Conservation (phyloP, 2,888 invertebrate genomes). For the Pedicia rivosa region DNA sequence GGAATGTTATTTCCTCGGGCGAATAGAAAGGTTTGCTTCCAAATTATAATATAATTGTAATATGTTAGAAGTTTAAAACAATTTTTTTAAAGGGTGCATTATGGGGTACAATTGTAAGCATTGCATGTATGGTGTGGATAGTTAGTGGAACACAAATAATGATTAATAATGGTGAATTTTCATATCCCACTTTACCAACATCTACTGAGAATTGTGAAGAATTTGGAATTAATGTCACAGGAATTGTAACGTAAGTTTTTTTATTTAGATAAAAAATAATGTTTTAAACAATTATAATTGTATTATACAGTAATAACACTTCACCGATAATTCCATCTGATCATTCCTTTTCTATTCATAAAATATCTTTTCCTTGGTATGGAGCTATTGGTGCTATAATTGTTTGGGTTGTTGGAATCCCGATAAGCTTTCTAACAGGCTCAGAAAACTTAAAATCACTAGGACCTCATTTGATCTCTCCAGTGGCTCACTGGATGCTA, state of each 20-base stretch:
- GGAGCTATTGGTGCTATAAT: constrained; percentile 34
- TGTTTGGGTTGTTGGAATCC: constrained; percentile 34
- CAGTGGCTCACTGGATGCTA: not conserved
- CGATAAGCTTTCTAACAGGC: constrained; percentile 33
- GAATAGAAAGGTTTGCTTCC: constrained; percentile 27
- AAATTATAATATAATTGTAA: too few species aligned
- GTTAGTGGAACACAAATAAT: constrained; percentile 22
- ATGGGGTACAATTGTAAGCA: constrained; percentile 20
- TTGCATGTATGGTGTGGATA: constrained; percentile 21
- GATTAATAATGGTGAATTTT: constrained; percentile 18
- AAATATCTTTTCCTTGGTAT: constrained; percentile 44
- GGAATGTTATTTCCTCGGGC: constrained; percentile 50
- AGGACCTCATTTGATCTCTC: not conserved
- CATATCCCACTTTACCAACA: constrained; percentile 20
- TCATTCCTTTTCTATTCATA: constrained; percentile 32
- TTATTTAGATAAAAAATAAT: too few species aligned
- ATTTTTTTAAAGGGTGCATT: constrained; percentile 19
- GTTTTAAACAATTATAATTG: too few species aligned
- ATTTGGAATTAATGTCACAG: not conserved
- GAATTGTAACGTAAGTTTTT: too few species aligned
- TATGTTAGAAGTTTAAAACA: too few species aligned
- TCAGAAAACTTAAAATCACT: constrained; percentile 10
- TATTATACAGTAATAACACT: not conserved
- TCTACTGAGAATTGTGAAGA: constrained; percentile 20
- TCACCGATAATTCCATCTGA: constrained; percentile 11